These are phyloP conservation scores for Tragelaphus imberbis DNA, from an alignment of 2,113 vertebrate genomes.

Conservation along the genomic window DNA sequence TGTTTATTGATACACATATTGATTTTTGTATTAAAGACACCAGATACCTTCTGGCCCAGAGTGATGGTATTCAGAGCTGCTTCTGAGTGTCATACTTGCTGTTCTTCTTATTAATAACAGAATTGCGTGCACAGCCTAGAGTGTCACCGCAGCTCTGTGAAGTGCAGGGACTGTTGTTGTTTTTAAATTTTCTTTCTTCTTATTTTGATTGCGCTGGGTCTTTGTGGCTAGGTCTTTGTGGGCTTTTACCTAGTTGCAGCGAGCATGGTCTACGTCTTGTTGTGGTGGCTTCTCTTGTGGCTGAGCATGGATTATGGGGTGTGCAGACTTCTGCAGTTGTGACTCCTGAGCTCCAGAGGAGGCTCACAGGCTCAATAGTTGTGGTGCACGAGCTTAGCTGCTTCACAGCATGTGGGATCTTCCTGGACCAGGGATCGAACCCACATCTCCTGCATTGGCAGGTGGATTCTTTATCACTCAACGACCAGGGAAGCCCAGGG, in stretches of 20 bases:
- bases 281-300: background rate
- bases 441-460: background rate
- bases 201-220: background rate
- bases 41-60: background rate
- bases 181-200: background rate
- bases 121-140: accelerated
- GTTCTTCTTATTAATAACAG: background rate
- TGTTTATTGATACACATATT: background rate
- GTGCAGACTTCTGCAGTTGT: background rate
- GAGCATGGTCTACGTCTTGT: background rate
- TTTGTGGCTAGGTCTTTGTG: background rate
- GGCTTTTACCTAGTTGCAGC: background rate
- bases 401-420: background rate
- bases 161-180: background rate
- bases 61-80: background rate
- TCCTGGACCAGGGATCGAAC: background rate
- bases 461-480: background rate
- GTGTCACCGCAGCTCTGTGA: accelerated
- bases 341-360: background rate
- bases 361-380: background rate
- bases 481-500: background rate
- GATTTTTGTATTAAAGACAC: background rate
- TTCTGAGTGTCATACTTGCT: background rate
- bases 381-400: background rate
- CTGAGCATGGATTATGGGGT: background rate